A percentile compares a stretch with the other conserved stretches of the same genome.
Conservation (phyloP, 2,797 vertebrate species). For the Oreochromis mossambicus region DNA sequence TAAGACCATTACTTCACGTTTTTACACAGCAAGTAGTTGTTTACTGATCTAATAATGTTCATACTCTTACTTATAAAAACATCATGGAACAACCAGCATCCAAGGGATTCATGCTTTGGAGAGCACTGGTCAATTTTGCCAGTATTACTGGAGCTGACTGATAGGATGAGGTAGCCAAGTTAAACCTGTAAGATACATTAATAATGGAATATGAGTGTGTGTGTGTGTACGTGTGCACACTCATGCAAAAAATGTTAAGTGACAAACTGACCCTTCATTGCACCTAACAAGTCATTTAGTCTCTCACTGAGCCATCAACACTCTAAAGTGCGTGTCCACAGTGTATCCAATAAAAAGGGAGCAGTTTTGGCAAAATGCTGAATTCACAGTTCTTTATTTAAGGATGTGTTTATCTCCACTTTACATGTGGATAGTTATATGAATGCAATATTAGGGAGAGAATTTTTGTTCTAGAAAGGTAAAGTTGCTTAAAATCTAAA, state of each 20-base stretch:
- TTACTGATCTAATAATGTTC: not conserved
- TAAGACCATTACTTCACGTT: not conserved
- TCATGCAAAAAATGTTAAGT: constrained; percentile 50
- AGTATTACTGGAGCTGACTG: not conserved
- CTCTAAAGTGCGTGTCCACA: not conserved
- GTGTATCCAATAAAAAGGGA: not conserved
- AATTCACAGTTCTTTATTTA: not conserved
- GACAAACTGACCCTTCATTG: constrained; percentile 43
- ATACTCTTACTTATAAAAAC: not conserved
- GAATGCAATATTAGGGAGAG: not conserved
- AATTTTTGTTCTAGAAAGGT: not conserved
- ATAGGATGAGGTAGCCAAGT: not conserved
- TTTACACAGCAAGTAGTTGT: not conserved
- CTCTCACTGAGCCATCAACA: not conserved
- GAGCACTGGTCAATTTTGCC: not conserved
- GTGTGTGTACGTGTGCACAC: not conserved
- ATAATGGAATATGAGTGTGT: constrained; percentile 18
- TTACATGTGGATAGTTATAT: not conserved
- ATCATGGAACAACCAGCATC: not conserved
- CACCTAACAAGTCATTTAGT: constrained; percentile 19
- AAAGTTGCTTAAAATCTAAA: not conserved
- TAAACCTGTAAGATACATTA: constrained; percentile 10
- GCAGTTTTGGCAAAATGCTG: not conserved
- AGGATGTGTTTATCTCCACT: not conserved
- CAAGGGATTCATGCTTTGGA: not conserved